A percentile compares a stretch with the other conserved stretches of the same genome.
Evolutionary conservation across 2,888 invertebrate species (phyloP).

Genomic region (Caenorhabditis parvicauda): DNA sequence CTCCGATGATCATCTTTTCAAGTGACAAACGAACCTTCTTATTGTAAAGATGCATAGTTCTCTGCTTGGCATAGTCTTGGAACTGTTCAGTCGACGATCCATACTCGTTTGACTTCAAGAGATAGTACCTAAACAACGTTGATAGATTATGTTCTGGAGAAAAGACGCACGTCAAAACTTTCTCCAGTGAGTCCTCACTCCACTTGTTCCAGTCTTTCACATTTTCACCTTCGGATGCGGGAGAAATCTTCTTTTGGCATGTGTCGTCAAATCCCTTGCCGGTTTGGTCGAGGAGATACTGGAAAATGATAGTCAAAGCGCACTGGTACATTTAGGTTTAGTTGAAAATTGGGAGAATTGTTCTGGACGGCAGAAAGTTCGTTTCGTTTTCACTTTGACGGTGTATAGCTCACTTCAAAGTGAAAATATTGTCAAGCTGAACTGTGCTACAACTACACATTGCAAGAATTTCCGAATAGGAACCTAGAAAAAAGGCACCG

Average conservation of each 20-base stretch:
- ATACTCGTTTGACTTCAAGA: no score
- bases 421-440: no score
- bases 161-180: constrained; percentile 14
- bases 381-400: no score
- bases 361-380: no score
- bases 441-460: no score
- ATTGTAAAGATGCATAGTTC: constrained; percentile 12
- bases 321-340: no score
- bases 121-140: no score
- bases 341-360: no score
- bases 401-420: no score
- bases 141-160: no score
- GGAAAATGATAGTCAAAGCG: background rate
- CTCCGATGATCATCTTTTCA: background rate
- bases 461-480: no score
- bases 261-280: constrained; percentile 22
- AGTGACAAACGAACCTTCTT: constrained; percentile 4
- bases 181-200: constrained; percentile 9
- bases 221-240: constrained; percentile 4
- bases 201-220: constrained; percentile 14
- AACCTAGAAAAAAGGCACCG: background rate
- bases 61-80: constrained; percentile 22
- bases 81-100: background rate
- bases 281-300: constrained; percentile 25
- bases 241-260: constrained; percentile 29